Percentiles rank a stretch among this genome's conserved stretches.
phyloP scores from a whole-genome alignment of 1,140 invertebrate species.

The Sycophila sp. region DNA sequence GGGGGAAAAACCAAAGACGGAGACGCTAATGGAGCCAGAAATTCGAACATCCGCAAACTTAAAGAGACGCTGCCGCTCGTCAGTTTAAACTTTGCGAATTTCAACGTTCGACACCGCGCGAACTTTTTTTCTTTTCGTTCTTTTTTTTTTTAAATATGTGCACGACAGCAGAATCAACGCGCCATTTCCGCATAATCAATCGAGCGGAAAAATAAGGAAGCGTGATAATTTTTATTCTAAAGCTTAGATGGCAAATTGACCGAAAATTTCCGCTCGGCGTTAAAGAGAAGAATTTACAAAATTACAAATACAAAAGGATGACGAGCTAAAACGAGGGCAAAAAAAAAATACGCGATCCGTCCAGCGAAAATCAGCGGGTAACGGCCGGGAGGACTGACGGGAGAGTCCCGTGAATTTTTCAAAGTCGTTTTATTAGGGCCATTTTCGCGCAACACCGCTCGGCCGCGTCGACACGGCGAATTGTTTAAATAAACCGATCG shows the following conservation, averaged over 20 bases:
- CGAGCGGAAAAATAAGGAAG: neutral
- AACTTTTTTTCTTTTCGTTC: too few relatives aligned
- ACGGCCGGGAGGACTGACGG: too few relatives aligned
- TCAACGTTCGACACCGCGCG: neutral
- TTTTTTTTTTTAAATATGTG: too few relatives aligned
- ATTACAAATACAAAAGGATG: too few relatives aligned
- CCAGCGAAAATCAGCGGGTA: neutral
- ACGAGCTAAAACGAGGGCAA: neutral
- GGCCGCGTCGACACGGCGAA: neutral
- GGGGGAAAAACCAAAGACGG: conserved; percentile 1
- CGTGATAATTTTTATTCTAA: neutral
- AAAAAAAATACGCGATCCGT: neutral
- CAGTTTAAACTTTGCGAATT: conserved; percentile 7
- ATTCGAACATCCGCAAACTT: conserved; percentile 16
- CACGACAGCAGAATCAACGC: too few relatives aligned
- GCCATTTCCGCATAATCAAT: neutral
- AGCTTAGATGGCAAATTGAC: too few relatives aligned
- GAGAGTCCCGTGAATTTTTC: conserved; percentile 9
- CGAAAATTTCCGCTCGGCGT: too few relatives aligned
- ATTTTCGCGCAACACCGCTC: neutral
- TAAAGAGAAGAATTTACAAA: too few relatives aligned
- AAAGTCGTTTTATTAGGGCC: conserved; percentile 5
- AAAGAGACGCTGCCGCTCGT: neutral
- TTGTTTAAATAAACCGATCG: conserved; percentile 27
- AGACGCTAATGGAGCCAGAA: conserved; percentile 25